Percentiles rank a stretch among this genome's conserved stretches.
Conservation (phyloP, 1,140 invertebrate species). For the Nylanderia fulva region DNA sequence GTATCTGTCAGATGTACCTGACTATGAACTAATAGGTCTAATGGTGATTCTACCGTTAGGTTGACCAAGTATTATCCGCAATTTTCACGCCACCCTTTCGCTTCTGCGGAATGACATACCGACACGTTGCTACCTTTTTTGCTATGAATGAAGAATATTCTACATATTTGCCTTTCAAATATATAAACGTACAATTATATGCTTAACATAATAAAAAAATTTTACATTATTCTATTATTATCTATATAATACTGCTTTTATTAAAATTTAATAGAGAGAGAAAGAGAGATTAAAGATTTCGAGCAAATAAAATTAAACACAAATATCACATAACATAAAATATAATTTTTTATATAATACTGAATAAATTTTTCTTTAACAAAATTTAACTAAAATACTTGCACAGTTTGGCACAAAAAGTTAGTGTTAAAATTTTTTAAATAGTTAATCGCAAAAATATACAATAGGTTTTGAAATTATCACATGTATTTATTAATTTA, state of each 20-base stretch:
- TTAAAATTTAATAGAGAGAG: not conserved
- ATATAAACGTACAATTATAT: not conserved
- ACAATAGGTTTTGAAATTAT: not conserved
- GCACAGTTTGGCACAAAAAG: no score
- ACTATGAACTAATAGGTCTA: conserved; percentile 72
- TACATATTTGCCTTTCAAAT: not conserved
- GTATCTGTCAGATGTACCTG: conserved; percentile 70
- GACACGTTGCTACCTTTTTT: conserved; percentile 37
- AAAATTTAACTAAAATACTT: no score
- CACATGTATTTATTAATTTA: not conserved
- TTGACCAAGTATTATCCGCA: conserved; percentile 74
- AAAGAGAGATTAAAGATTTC: no score
- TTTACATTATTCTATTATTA: not conserved
- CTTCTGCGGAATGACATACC: conserved; percentile 16
- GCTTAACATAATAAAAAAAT: not conserved
- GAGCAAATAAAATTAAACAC: no score
- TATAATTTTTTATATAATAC: no score
- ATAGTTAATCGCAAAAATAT: no score
- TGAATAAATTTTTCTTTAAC: no score
- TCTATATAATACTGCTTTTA: not conserved
- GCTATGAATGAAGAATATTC: not conserved
- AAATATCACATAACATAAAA: no score
- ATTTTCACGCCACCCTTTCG: conserved; percentile 79
- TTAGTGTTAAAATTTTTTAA: no score
- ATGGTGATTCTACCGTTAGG: conserved; percentile 75